These are phyloP conservation scores for Ibycter americanus DNA, from an alignment of 2,797 vertebrate genomes.

Conservation along the genomic window DNA sequence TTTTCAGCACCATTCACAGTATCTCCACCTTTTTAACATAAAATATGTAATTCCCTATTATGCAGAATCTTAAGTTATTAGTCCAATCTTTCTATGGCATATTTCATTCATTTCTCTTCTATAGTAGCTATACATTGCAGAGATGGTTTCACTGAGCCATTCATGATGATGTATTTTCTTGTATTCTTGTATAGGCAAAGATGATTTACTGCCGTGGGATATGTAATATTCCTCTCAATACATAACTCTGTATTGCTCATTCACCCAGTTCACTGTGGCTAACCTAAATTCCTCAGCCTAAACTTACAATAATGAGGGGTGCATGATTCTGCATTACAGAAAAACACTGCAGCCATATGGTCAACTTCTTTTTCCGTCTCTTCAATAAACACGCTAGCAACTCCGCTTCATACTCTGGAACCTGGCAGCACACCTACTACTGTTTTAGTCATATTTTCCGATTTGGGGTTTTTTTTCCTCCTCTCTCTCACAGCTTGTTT, in stretches of 20 bases:
- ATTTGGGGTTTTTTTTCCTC: background rate
- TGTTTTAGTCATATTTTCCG: background rate
- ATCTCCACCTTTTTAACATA: background rate
- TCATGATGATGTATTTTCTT: background rate
- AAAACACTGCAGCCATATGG: background rate
- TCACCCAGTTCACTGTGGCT: background rate
- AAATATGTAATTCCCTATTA: background rate
- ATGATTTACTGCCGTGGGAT: background rate
- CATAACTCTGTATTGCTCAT: background rate
- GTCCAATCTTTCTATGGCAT: background rate
- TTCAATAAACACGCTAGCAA: background rate
- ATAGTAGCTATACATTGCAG: background rate
- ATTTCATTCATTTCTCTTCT: background rate
- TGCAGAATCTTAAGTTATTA: background rate
- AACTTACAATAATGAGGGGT: background rate
- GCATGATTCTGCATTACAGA: background rate
- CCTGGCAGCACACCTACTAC: background rate
- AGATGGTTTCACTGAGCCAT: background rate
- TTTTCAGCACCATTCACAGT: background rate
- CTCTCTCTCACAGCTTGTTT: background rate
- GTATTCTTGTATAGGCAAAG: background rate
- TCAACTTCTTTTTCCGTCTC: background rate
- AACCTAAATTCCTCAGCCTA: background rate
- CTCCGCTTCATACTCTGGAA: background rate
- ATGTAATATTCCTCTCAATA: background rate